These are phyloP conservation scores for Cheilosia variabilis DNA, from an alignment of 2,888 invertebrate species.

Conservation along the genomic window DNA sequence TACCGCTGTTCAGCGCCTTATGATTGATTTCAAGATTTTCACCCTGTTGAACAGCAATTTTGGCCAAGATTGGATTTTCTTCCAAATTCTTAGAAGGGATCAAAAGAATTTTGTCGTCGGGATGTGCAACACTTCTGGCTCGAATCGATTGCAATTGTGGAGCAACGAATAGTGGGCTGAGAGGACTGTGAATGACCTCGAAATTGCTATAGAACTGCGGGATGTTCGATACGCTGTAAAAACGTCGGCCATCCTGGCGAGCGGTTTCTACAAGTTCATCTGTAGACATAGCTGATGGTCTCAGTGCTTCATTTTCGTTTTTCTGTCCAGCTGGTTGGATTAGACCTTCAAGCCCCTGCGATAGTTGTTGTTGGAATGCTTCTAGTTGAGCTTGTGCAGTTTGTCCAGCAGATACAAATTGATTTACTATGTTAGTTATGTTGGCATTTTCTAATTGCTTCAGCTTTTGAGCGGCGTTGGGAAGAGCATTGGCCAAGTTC, in stretches of 20 bases:
- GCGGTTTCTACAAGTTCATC: constrained; percentile 86
- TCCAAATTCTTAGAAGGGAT: not conserved
- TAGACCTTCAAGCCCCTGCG: constrained; percentile 59
- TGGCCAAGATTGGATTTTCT: not conserved
- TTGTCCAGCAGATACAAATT: constrained; percentile 62
- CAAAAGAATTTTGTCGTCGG: constrained; percentile 34
- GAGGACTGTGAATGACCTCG: constrained; percentile 75
- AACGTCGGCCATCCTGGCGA: constrained; percentile 76
- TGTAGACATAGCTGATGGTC: constrained; percentile 67
- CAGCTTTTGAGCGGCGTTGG: constrained; percentile 21
- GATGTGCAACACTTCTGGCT: constrained; percentile 69
- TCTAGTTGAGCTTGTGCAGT: constrained; percentile 56
- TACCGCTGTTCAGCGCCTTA: constrained; percentile 24
- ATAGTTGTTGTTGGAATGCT: constrained; percentile 59
- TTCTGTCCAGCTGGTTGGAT: constrained; percentile 62
- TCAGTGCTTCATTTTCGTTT: constrained; percentile 66
- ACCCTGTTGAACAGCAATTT: not conserved
- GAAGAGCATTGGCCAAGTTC: constrained; percentile 69
- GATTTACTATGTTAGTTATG: constrained; percentile 60
- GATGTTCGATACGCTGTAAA: constrained; percentile 79
- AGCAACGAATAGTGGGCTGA: constrained; percentile 76
- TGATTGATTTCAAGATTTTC: not conserved
- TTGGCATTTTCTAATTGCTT: constrained; percentile 62
- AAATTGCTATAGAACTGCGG: constrained; percentile 83
- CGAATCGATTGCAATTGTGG: constrained; percentile 76